Conservation (phyloP, 2,113 vertebrate species). For the Taxidea taxus region DNA sequence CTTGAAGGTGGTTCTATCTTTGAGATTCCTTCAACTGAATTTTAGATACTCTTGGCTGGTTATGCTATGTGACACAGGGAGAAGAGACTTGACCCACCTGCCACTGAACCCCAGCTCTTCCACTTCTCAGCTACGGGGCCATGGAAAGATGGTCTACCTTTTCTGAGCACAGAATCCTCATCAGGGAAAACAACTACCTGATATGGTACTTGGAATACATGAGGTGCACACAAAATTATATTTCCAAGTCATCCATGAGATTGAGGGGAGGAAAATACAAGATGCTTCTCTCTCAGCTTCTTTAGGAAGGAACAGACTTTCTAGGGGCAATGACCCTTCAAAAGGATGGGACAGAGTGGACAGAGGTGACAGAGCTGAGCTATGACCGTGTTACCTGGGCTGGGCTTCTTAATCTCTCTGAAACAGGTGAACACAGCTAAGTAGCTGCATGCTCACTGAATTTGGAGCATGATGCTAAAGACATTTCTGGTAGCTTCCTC, state of each 20-base stretch:
- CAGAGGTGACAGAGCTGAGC: neutral
- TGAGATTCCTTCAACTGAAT: neutral
- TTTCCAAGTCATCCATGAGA: neutral
- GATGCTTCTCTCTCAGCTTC: neutral
- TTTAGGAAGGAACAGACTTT: neutral
- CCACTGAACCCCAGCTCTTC: neutral
- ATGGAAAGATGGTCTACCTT: neutral
- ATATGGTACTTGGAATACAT: neutral
- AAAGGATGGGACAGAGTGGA: neutral
- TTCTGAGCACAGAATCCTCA: neutral
- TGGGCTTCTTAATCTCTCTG: neutral
- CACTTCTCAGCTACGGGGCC: fast-evolving
- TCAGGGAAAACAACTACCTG: neutral
- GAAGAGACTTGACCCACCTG: neutral
- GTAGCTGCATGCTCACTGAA: neutral
- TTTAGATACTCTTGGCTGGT: neutral
- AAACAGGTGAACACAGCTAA: neutral
- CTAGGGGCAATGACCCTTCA: neutral
- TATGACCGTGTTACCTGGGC: fast-evolving
- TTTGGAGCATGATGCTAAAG: neutral
- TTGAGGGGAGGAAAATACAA: neutral
- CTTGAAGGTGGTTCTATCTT: neutral
- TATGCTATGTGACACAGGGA: neutral
- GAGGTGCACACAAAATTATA: neutral
- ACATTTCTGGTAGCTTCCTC: neutral